Evolutionary conservation across 2,797 vertebrate species (phyloP).

Genomic region (Anguilla megastoma): DNA sequence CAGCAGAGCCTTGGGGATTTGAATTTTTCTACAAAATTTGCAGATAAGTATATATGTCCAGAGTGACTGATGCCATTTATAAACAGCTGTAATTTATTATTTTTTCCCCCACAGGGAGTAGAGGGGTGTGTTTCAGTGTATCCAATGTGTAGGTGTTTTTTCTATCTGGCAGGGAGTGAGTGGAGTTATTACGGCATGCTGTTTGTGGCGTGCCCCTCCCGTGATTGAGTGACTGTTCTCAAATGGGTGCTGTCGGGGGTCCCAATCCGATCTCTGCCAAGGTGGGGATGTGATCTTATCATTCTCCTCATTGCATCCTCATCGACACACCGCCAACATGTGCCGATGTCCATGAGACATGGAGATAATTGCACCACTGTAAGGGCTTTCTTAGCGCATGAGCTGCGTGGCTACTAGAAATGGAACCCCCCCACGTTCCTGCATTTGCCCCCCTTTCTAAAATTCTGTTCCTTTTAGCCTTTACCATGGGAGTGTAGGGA

Average conservation of each 20-base stretch:
- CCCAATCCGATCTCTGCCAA: conserved; percentile 63
- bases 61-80: neutral
- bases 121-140: neutral
- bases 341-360: too few relatives aligned
- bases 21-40: neutral
- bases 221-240: conserved; percentile 59
- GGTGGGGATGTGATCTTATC: conserved; percentile 45
- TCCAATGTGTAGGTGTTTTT: too few relatives aligned
- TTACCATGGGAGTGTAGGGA: neutral
- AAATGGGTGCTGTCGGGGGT: conserved; percentile 54
- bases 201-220: neutral
- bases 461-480: neutral
- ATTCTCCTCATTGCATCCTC: conserved; percentile 37
- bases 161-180: neutral
- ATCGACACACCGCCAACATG: conserved; percentile 46
- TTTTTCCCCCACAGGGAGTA: neutral
- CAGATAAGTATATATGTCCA: neutral
- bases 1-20: neutral
- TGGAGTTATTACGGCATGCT: neutral
- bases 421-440: neutral
- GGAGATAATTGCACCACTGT: conserved; percentile 57
- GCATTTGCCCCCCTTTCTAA: too few relatives aligned
- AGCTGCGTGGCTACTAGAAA: conserved; percentile 20
- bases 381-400: conserved; percentile 36
- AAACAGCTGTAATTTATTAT: neutral